Percentiles rank a stretch among this genome's conserved stretches.
phyloP scores from a whole-genome alignment of 2,797 vertebrate species.

The Melopsittacus undulatus region DNA sequence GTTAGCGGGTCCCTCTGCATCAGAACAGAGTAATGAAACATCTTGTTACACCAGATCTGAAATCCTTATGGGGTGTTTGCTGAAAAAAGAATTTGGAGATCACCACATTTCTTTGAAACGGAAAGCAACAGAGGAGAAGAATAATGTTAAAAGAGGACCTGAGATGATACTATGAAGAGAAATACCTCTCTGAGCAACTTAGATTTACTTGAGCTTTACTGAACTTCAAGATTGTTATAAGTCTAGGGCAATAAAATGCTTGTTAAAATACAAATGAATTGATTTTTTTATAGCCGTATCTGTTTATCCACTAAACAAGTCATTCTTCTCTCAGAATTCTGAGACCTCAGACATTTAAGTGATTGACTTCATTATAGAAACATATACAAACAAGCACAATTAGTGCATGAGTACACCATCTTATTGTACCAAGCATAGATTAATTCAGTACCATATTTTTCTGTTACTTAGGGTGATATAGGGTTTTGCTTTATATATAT shows the following conservation, averaged over 20 bases:
- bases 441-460: background rate
- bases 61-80: background rate
- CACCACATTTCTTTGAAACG: background rate
- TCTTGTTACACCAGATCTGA: background rate
- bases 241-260: background rate
- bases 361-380: background rate
- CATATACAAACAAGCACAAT: background rate
- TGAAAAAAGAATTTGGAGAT: background rate
- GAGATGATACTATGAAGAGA: background rate
- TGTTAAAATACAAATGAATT: background rate
- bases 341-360: background rate
- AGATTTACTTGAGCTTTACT: slow-evolving; percentile 11
- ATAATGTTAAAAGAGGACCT: background rate
- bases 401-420: background rate
- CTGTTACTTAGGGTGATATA: background rate
- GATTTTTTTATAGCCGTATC: background rate
- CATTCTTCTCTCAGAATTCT: background rate
- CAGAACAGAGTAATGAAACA: background rate
- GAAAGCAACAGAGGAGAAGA: background rate
- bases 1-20: background rate
- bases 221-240: background rate
- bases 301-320: slow-evolving; percentile 1
- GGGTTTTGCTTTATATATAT: background rate
- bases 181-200: background rate
- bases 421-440: background rate